Evolutionary conservation across 2,113 vertebrate species (phyloP).

Genomic region (Motacilla tschutschensis): DNA sequence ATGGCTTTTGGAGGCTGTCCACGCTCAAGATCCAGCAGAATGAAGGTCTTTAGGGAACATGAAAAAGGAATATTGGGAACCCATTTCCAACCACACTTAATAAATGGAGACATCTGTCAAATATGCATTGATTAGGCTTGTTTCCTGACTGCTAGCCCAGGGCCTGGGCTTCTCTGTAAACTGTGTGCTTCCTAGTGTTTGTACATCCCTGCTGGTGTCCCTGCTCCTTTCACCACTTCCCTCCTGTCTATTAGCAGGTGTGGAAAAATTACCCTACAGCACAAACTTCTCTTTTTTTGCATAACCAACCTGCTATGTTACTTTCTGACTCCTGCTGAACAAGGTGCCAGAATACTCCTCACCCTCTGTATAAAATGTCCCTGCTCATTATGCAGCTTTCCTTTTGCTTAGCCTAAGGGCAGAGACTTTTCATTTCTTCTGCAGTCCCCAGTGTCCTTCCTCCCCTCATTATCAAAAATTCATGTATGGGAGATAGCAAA

Average conservation of each 20-base stretch:
- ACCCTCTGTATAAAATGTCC: background rate
- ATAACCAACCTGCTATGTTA: accelerated
- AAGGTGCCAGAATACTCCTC: background rate
- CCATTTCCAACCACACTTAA: background rate
- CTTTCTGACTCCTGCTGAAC: background rate
- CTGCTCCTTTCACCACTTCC: background rate
- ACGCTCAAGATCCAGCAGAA: background rate
- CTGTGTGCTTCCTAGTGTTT: background rate
- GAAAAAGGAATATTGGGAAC: background rate
- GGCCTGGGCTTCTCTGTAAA: background rate
- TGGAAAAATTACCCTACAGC: background rate
- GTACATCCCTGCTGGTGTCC: background rate
- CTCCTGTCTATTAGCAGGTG: background rate
- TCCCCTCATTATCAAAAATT: background rate
- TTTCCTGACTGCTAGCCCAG: background rate
- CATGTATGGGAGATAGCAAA: background rate
- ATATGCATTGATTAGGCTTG: background rate
- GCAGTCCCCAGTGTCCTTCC: background rate
- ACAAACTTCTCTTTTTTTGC: background rate
- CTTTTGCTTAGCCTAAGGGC: background rate
- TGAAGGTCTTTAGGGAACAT: background rate
- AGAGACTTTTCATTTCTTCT: background rate
- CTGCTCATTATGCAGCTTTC: background rate
- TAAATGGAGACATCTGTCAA: background rate
- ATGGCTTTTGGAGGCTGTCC: background rate